Conservation (phyloP, 2,797 vertebrate species). For the Phylloscopus collybita region DNA sequence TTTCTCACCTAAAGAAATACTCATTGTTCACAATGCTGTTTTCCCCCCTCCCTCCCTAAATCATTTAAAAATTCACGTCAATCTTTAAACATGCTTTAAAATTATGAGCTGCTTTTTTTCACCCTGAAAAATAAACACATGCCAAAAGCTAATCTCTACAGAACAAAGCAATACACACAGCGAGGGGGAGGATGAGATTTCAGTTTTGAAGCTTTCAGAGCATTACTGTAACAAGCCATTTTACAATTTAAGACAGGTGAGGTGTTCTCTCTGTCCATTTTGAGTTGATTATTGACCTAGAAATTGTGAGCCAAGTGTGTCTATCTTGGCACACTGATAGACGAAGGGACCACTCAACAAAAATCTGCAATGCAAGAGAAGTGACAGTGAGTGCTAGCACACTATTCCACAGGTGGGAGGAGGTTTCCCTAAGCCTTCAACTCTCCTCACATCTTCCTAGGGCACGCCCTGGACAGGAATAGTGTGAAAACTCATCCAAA, state of each 20-base stretch:
- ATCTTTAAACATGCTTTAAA: neutral
- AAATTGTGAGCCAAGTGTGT: neutral
- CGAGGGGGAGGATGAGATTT: neutral
- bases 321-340: neutral
- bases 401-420: neutral
- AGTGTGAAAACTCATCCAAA: neutral
- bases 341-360: neutral
- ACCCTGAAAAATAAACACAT: neutral
- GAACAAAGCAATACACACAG: neutral
- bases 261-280: neutral
- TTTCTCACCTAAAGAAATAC: neutral
- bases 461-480: neutral
- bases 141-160: slow-evolving; percentile 12
- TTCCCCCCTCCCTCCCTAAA: neutral
- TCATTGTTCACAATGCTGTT: neutral
- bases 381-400: neutral
- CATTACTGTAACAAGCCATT: neutral
- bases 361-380: slow-evolving; percentile 1
- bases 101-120: neutral
- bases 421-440: neutral
- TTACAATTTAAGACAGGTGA: slow-evolving; percentile 42
- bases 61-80: neutral
- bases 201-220: neutral
- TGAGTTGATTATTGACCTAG: neutral
- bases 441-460: neutral